phyloP scores from a whole-genome alignment of 2,113 vertebrate species.

The Cervus canadensis region DNA sequence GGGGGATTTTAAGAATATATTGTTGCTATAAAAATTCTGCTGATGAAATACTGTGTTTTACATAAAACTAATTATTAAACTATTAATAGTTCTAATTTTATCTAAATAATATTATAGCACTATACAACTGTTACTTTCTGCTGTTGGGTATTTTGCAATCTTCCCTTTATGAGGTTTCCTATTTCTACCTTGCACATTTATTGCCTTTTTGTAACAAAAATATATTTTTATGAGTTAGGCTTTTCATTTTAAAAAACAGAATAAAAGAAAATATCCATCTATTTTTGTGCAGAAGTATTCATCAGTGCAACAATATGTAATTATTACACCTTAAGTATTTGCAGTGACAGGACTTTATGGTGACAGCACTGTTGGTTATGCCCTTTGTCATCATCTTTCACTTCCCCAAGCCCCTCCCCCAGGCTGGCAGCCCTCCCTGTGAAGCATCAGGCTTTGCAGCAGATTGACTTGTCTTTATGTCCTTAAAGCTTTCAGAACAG shows the following conservation, averaged over 20 bases:
- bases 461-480: not conserved
- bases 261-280: not conserved
- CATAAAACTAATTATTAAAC: not conserved
- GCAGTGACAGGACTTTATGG: conserved; percentile 74
- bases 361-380: conserved; percentile 67
- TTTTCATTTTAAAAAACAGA: fast-evolving
- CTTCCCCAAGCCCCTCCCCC: conserved; percentile 38
- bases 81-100: not conserved
- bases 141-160: fast-evolving
- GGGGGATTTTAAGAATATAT: not conserved
- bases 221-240: not conserved
- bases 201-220: not conserved
- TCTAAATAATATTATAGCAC: not conserved
- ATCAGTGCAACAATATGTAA: conserved; percentile 73
- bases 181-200: not conserved
- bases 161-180: not conserved
- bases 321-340: conserved; percentile 71
- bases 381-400: conserved; percentile 68
- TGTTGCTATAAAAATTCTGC: not conserved
- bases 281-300: conserved; percentile 73
- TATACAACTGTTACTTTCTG: not conserved
- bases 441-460: not conserved
- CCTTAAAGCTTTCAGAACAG: not conserved
- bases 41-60: not conserved
- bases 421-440: not conserved